Base-by-base conservation (phyloP, 2,888 invertebrate genomes). In the Tolmerus cingulatus region DNA sequence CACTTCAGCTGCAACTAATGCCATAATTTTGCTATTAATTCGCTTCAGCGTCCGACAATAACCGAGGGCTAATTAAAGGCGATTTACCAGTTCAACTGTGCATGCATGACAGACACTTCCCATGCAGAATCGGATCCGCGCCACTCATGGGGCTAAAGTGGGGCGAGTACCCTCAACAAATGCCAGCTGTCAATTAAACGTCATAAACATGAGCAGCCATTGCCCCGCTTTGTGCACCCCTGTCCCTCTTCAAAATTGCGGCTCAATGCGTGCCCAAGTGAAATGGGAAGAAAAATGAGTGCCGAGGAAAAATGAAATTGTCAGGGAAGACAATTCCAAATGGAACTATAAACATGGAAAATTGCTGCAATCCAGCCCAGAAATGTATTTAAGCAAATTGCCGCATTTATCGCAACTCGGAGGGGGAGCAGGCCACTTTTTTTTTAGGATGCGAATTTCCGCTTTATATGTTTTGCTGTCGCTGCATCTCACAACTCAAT, bases 121-220 rank as follows among this genome's bases (percentile, higher is more conserved):
- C 74, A 85, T 85, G 74, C 85, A 85, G 85, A 85, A 46, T 85
- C 30, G 74, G 74, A 85, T 27, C 85, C 74, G 43, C 23, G 12
- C 9, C 9, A 34, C 23, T 12, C 66, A 51, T 51, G 14, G 19
- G 27, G 74, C 27, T 37, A 85, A 74, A 74, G 19, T 74, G 85
- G 74, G 74, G 85, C 85, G 85, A 74, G 85, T 74, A 46, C 74
- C 74, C 74, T 85, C 85, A 46, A 46, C 46, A 85, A 85, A 85
- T 85, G 85, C 85, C 85, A 85, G 46, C 85, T 85, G 85, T 85
- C 85, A 85, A 85, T 85, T 85, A 85, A 74, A 85, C 74, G 85
- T 85, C 85, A 85, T 85, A 85, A 85, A 85, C 85, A 85, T 85
- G 74, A 85, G 74, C 37, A 23, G 37, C 37, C 46, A 27, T 79